A percentile compares a stretch with the other conserved stretches of the same genome.
These are phyloP conservation scores for Pluvialis apricaria DNA, from an alignment of 2,113 vertebrate genomes.

Conservation along the genomic window DNA sequence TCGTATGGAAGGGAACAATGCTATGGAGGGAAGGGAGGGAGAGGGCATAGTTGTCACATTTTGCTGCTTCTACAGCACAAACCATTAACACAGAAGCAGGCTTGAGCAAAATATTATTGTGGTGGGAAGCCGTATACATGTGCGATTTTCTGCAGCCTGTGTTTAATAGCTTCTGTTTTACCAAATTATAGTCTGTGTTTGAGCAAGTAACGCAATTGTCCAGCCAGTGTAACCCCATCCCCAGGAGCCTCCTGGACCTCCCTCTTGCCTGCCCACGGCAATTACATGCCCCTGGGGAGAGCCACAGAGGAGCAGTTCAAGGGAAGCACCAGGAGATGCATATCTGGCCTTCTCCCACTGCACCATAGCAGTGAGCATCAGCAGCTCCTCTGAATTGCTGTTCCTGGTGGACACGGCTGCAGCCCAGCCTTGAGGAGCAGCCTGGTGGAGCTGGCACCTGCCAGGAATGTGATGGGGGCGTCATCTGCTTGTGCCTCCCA, in stretches of 20 bases:
- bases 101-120: neutral
- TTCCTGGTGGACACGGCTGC: neutral
- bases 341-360: neutral
- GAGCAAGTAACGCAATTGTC: neutral
- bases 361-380: neutral
- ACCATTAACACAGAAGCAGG: neutral
- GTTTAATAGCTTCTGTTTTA: neutral
- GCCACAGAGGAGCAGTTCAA: neutral
- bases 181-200: neutral
- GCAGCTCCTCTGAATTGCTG: neutral
- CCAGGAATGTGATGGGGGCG: conserved; percentile 39
- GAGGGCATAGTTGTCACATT: neutral
- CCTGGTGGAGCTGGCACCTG: conserved; percentile 68
- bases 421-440: conserved; percentile 61
- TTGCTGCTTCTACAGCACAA: neutral
- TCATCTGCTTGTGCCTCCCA: conserved; percentile 57
- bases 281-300: neutral
- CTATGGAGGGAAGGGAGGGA: neutral
- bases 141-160: neutral
- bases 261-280: neutral
- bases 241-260: neutral
- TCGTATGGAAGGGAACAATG: neutral
- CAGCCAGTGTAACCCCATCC: neutral
- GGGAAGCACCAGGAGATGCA: neutral
- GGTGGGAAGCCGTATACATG: neutral